A percentile compares a stretch with the other conserved stretches of the same genome.
Conservation (phyloP, 2,113 vertebrate species). For the Heterotilapia buettikoferi region DNA sequence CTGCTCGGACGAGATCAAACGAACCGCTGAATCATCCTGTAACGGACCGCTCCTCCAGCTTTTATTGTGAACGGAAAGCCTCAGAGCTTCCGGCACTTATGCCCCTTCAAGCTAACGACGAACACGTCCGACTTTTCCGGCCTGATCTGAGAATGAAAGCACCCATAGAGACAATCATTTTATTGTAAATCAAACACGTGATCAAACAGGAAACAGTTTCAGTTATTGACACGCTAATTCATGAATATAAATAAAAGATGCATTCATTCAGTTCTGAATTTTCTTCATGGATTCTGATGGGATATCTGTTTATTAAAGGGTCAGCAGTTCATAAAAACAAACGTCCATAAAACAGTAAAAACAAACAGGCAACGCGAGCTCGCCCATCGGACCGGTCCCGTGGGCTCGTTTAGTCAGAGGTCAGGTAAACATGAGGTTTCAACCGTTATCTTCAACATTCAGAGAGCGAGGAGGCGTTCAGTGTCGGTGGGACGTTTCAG, state of each 20-base stretch:
- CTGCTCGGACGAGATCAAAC: background rate
- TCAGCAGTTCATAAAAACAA: background rate
- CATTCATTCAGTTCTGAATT: background rate
- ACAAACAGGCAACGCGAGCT: background rate
- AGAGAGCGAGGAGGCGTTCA: slow-evolving; percentile 3
- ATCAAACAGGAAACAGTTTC: background rate
- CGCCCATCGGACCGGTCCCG: background rate
- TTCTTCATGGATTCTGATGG: background rate
- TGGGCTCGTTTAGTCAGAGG: background rate
- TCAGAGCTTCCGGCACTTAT: rapidly evolving
- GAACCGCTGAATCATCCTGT: background rate
- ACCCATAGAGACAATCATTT: background rate
- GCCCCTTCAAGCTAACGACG: background rate
- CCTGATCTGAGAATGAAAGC: background rate
- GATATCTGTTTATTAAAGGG: background rate
- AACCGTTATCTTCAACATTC: background rate
- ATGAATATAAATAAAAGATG: background rate
- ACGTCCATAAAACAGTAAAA: background rate
- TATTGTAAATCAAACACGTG: background rate
- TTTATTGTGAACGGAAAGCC: background rate
- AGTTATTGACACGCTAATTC: background rate
- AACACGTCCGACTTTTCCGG: background rate
- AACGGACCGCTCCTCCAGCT: background rate
- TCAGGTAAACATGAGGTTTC: background rate
- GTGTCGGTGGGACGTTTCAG: background rate